Base-by-base conservation (phyloP, 2,113 vertebrate species). In the Chaetops frenatus region DNA sequence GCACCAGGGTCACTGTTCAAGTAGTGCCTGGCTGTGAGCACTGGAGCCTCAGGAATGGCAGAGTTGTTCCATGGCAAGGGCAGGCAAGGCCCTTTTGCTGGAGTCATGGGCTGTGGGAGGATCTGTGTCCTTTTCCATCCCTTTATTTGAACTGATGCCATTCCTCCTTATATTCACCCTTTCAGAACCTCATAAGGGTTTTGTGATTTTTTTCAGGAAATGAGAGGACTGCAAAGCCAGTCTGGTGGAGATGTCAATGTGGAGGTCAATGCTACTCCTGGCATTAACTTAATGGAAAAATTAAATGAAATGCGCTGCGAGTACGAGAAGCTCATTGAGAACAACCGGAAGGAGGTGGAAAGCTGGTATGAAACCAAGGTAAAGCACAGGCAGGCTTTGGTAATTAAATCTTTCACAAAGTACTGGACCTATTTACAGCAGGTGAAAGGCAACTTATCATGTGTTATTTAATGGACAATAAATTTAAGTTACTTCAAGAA, bases 351-450 rank as follows among this genome's bases (percentile, higher is more conserved):
- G 78, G 99, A 99, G 1, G 96, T 98, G 8, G 97, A 99, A 81
- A 8, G 3, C 72, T 99, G 99, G 99, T 99, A 98, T 89, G 90
- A 98, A 76, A 66, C 86, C 42, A 98, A 99, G 98, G 99, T 98
- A 95, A 95, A 82, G 77, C 33, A 66, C 47, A 10, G 17, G 15
- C 1, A 0, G 11, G 1, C 7, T 61, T 51, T 7, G 2, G 18
- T 15, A 35, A 47, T 16, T 31, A 15, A 33, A 17, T 54, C 31
- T 45, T 71, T 60, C 48, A 50, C 35, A 77, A 29, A 74, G 31
- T 33, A 27, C 28, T 77, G 17, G 35, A 27, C 7, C 47, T 72
- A 15, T n/a, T 67, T 27, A 36, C 45, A 40, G 51, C 16, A 53
- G 12, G 27, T 72, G 44, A 76, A 58, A 79, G 33, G 21, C 24